Conservation (phyloP, 2,113 vertebrate species). For the Hippocampus barbouri region DNA sequence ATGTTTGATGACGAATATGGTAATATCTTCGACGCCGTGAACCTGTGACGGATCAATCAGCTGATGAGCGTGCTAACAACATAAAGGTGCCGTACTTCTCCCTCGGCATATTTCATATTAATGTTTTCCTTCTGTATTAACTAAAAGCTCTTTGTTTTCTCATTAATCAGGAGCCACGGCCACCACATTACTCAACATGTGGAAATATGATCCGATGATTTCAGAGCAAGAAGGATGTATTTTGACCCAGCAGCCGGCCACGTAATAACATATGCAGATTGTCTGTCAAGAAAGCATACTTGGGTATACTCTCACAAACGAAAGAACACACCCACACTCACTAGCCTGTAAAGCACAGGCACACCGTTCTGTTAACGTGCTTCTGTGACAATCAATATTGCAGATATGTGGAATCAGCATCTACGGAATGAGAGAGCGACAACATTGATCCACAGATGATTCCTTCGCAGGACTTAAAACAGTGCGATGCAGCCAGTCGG, state of each 20-base stretch:
- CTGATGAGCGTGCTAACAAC: constrained; percentile 62
- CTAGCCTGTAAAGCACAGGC: constrained; percentile 19
- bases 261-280: constrained; percentile 56
- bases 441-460: constrained; percentile 51
- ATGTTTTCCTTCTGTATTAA: constrained; percentile 66
- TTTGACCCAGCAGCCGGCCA: constrained; percentile 58
- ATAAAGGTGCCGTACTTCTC: constrained; percentile 60
- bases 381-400: constrained; percentile 50
- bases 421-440: constrained; percentile 37
- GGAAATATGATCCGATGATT: constrained; percentile 61
- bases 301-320: constrained; percentile 30
- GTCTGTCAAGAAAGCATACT: constrained; percentile 53
- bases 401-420: constrained; percentile 61
- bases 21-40: constrained; percentile 51
- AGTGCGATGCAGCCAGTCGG: constrained; percentile 24
- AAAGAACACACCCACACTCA: constrained; percentile 30
- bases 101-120: constrained; percentile 62
- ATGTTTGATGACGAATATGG: constrained; percentile 58
- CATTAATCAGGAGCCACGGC: constrained; percentile 66
- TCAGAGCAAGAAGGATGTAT: constrained; percentile 46
- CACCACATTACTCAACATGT: constrained; percentile 37
- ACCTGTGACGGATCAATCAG: constrained; percentile 59
- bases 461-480: constrained; percentile 45
- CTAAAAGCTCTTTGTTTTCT: constrained; percentile 68
- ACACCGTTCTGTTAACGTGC: constrained; percentile 18